These are phyloP conservation scores for Chloropsis hardwickii DNA, from an alignment of 2,113 vertebrate species.

Conservation along the genomic window DNA sequence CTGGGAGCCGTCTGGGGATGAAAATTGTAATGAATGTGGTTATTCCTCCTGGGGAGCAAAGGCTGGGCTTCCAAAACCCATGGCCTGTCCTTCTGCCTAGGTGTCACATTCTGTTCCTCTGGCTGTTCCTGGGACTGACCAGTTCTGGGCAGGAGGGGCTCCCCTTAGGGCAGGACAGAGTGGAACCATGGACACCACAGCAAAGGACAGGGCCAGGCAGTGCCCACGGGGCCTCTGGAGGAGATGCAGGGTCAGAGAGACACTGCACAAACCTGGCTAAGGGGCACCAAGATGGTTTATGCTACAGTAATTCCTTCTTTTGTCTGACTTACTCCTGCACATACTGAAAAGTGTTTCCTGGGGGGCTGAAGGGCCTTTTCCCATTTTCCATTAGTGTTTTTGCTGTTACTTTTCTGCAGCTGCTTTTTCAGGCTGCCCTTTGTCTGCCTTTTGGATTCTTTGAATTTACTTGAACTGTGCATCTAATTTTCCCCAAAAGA, in stretches of 20 bases:
- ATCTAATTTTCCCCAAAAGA: not conserved
- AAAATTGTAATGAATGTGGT: not conserved
- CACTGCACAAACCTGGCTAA: not conserved
- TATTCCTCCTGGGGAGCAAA: not conserved
- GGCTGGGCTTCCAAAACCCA: rapidly evolving
- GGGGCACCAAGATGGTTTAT: constrained; percentile 6
- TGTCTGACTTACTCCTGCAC: not conserved
- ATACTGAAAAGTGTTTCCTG: constrained; percentile 35
- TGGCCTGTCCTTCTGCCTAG: rapidly evolving
- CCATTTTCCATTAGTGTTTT: constrained; percentile 22
- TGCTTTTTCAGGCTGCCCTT: not conserved
- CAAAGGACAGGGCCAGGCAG: not conserved
- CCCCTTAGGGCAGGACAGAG: not conserved
- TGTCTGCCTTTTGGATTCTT: not conserved
- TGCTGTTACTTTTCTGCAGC: not conserved
- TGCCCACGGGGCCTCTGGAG: not conserved
- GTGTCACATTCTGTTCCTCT: rapidly evolving
- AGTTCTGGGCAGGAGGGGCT: not conserved
- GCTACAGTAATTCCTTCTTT: constrained; percentile 33
- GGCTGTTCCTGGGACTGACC: not conserved
- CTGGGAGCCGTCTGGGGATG: not conserved
- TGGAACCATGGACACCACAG: rapidly evolving
- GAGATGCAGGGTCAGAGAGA: not conserved
- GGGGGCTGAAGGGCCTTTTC: constrained; percentile 31
- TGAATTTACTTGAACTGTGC: not conserved